phyloP scores from a whole-genome alignment of 2,113 vertebrate genomes.

The Empidonax alnorum region DNA sequence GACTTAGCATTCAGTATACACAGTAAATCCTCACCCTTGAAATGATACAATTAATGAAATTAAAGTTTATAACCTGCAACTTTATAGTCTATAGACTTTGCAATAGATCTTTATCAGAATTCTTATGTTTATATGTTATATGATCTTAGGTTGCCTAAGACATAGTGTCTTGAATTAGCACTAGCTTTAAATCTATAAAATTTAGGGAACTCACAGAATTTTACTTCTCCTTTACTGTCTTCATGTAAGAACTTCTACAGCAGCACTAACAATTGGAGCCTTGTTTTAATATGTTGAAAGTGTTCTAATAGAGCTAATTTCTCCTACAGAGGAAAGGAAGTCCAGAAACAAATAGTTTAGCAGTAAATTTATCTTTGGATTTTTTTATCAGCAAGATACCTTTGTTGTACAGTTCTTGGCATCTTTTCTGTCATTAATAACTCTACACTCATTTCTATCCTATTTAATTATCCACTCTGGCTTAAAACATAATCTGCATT shows the following conservation, averaged over 20 bases:
- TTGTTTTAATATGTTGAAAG: conserved; percentile 1
- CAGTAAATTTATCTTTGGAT: conserved; percentile 7
- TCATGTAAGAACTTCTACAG: neutral
- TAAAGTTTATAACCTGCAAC: neutral
- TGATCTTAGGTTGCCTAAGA: neutral
- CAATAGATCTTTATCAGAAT: neutral
- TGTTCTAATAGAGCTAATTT: neutral
- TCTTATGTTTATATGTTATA: neutral
- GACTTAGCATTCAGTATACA: neutral
- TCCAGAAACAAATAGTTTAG: conserved; percentile 24
- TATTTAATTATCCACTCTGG: conserved; percentile 75
- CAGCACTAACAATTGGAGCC: neutral
- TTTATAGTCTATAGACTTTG: neutral
- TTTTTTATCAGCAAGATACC: conserved; percentile 34
- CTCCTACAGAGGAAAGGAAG: neutral
- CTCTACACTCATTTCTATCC: conserved; percentile 54
- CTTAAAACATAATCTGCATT: conserved; percentile 76
- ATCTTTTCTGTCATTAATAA: conserved; percentile 68
- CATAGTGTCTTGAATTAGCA: neutral
- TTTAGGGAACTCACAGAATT: neutral
- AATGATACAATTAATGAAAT: neutral
- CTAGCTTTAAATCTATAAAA: neutral
- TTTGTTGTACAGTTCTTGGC: conserved; percentile 56
- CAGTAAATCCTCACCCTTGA: neutral
- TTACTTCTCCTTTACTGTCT: neutral